phyloP scores from a whole-genome alignment of 2,113 vertebrate genomes.

The Carollia perspicillata region DNA sequence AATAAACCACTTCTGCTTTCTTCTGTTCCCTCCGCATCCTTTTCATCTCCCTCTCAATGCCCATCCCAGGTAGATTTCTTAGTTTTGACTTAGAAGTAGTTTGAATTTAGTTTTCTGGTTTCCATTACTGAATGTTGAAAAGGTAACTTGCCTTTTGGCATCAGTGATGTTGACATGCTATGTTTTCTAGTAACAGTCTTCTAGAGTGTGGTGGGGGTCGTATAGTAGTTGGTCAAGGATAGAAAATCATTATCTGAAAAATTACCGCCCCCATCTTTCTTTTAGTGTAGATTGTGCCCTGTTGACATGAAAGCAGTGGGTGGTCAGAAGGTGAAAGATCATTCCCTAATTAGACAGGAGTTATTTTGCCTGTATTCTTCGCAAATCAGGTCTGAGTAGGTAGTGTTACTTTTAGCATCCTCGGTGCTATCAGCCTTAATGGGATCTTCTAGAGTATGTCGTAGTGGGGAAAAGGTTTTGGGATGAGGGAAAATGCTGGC shows the following conservation, averaged over 20 bases:
- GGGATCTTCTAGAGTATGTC: neutral
- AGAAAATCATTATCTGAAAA: conserved; percentile 19
- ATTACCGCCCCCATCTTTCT: neutral
- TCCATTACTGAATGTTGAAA: neutral
- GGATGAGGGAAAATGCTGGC: neutral
- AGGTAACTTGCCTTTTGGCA: neutral
- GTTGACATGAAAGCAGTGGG: neutral
- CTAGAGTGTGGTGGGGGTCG: neutral
- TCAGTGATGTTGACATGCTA: neutral
- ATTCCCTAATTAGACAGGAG: neutral
- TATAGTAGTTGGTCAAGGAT: neutral
- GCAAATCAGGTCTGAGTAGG: neutral
- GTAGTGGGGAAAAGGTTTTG: neutral
- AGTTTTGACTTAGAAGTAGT: neutral
- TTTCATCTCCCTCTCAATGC: neutral
- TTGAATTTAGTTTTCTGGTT: neutral
- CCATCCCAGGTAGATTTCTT: neutral
- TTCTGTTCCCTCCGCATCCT: neutral
- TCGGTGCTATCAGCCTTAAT: neutral
- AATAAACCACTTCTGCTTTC: neutral
- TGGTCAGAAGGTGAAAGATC: neutral
- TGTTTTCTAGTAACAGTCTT: conserved; percentile 5
- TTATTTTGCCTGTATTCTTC: neutral
- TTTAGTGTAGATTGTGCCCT: neutral
- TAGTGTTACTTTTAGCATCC: neutral